Evolutionary conservation across 2,888 invertebrate genomes (phyloP).

Genomic region (Dione vanillae): DNA sequence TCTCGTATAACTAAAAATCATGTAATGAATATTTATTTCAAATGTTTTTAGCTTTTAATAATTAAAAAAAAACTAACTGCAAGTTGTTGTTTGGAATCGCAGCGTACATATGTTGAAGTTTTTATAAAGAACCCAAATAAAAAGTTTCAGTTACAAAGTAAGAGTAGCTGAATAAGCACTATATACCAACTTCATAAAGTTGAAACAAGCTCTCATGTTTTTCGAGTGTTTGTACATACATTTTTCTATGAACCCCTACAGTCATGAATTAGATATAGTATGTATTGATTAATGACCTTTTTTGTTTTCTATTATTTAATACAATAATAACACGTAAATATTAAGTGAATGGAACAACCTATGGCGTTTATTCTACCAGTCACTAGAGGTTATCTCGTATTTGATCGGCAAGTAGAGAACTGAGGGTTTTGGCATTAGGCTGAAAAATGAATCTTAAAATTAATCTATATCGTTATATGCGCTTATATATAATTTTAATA

Average conservation of each 20-base stretch:
- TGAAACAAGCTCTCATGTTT: slow-evolving; percentile 15
- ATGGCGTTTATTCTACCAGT: too few species aligned
- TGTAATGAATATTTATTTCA: background rate
- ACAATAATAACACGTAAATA: background rate
- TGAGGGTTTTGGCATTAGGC: too few species aligned
- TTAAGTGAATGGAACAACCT: too few species aligned
- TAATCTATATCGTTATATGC: too few species aligned
- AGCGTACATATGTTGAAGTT: slow-evolving; percentile 14
- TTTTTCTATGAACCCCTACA: slow-evolving; percentile 4
- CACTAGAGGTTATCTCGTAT: too few species aligned
- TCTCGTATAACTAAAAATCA: background rate
- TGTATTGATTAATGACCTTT: background rate
- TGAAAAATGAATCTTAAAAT: too few species aligned
- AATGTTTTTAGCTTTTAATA: slow-evolving; percentile 1
- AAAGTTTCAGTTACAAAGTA: slow-evolving; percentile 29
- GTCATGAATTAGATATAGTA: background rate
- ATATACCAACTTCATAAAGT: slow-evolving; percentile 11
- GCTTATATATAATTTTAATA: too few species aligned
- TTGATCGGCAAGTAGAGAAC: too few species aligned
- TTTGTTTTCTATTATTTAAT: background rate
- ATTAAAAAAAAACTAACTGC: slow-evolving; percentile 7
- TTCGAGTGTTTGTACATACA: slow-evolving; percentile 2
- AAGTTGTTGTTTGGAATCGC: slow-evolving; percentile 16
- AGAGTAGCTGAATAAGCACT: slow-evolving; percentile 15
- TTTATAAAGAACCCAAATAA: slow-evolving; percentile 24